phyloP scores from a whole-genome alignment of 2,113 vertebrate genomes.

The Actenoides hombroni region DNA sequence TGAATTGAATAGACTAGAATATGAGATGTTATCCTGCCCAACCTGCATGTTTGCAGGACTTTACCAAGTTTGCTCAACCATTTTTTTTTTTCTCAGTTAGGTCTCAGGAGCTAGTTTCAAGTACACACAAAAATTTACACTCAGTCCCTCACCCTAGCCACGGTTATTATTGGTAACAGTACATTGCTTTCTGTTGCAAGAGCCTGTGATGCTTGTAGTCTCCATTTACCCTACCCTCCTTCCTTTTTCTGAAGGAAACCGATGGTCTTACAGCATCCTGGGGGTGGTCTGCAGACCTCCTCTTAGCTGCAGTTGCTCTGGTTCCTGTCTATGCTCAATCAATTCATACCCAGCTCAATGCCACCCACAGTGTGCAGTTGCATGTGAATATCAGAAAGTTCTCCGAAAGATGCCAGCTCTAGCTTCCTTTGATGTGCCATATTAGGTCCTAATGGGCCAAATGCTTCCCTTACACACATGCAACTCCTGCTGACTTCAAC shows the following conservation, averaged over 20 bases:
- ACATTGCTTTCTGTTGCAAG: constrained; percentile 43
- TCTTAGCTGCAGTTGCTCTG: constrained; percentile 55
- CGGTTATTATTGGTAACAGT: background rate
- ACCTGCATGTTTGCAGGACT: background rate
- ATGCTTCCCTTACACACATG: constrained; percentile 17
- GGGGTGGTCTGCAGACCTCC: constrained; percentile 67
- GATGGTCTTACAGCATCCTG: constrained; percentile 31
- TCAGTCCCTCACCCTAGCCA: background rate
- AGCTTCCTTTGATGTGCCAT: constrained; percentile 48
- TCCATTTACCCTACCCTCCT: constrained; percentile 12
- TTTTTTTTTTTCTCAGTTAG: background rate
- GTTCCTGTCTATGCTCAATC: constrained; percentile 54
- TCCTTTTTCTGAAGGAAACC: background rate
- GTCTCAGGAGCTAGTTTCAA: background rate
- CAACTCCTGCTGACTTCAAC: constrained; percentile 36
- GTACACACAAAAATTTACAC: background rate
- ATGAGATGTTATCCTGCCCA: background rate
- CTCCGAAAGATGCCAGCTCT: constrained; percentile 46
- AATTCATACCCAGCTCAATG: constrained; percentile 56
- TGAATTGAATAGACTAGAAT: background rate
- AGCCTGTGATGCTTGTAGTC: background rate
- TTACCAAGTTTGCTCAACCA: background rate
- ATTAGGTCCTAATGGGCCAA: constrained; percentile 39
- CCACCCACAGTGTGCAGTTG: constrained; percentile 51
- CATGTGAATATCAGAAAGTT: constrained; percentile 50